Evolutionary conservation across 2,797 vertebrate species (phyloP).

Genomic region (Rhinatrema bivittatum): DNA sequence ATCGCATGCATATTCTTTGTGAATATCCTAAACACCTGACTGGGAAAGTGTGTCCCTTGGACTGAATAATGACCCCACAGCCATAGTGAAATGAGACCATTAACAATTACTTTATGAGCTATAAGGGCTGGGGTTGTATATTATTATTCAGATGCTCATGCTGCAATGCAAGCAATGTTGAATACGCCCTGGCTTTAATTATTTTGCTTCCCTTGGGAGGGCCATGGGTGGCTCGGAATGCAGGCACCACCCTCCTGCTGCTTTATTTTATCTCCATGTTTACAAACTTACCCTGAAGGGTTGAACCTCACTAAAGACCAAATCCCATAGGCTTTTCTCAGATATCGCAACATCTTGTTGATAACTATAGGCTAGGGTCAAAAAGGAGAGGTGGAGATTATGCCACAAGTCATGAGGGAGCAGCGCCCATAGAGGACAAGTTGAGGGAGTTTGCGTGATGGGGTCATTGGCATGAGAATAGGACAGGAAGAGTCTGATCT

Average conservation of each 20-base stretch:
- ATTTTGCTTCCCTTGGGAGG: constrained; percentile 6
- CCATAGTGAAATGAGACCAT: no score
- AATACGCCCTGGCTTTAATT: constrained; percentile 13
- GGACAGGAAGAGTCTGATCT: no score
- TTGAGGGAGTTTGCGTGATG: no score
- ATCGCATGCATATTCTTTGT: no score
- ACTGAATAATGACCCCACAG: no score
- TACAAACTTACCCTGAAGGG: constrained; percentile 79
- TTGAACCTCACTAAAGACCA: constrained; percentile 75
- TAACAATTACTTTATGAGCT: background rate
- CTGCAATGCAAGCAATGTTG: constrained; percentile 10
- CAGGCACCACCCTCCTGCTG: background rate
- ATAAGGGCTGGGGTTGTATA: constrained; percentile 1
- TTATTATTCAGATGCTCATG: constrained; percentile 13
- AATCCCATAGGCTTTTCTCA: constrained; percentile 65
- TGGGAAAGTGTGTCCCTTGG: no score
- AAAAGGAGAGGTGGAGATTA: background rate
- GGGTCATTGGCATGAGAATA: no score
- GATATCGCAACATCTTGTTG: constrained; percentile 72
- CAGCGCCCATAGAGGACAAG: no score
- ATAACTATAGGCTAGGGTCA: constrained; percentile 29
- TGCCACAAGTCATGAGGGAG: no score
- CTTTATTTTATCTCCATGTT: constrained; percentile 28
- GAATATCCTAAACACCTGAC: no score
- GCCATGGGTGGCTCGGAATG: background rate